Evolutionary conservation across 2,113 vertebrate species (phyloP), one percentile per base, ranked within the genome.

Genomic region (Chionomys nivalis): DNA sequence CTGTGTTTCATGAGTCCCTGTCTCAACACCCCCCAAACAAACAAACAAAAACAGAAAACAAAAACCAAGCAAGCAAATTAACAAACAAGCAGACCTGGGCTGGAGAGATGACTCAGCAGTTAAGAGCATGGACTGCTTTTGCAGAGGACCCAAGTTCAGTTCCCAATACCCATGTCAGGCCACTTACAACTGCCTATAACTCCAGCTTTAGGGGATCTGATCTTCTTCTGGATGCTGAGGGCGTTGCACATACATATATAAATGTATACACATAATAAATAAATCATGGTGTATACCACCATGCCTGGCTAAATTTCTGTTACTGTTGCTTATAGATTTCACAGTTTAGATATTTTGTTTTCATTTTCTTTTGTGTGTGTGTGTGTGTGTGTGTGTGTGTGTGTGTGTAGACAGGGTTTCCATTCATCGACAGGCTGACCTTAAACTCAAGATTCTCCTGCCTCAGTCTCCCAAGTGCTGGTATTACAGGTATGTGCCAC

Each of bases 241-340:
- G 3, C 36, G 16, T 39, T 58, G 52, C 78, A 24, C 0, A 2
- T 2, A 0, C 9, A 13, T 1, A 26, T 23, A 5, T 23, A 5
- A 9, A 42, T 8, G 11, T 4, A 26, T 33, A 70, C 33, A 36
- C 33, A 36, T 36, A 36, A 58, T 1, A 58, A 58, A 58, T 58
- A 58, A 33, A 33, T 68, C 28, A 68, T 33, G 63, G 63, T 66
- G 4, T 31, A 28, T 66, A 66, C 63, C 63, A 66, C 63, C 26
- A 42, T 75, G 39, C 39, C 73, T 75, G 39, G 73, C 73, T 75
- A 75, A 76, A 47, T 14, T 76, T 47, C 39, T 76, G 73, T 76
- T 76, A 26, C 73, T 76, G 12, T 76, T 76, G 73, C 24, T 76
- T 76, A 42, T 13, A 70, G 66, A 36, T 70, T 44, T 44, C 42